A percentile compares a stretch with the other conserved stretches of the same genome.
These are phyloP conservation scores for Girardia tigrina DNA, from an alignment of 2,888 invertebrate genomes.

Conservation along the genomic window DNA sequence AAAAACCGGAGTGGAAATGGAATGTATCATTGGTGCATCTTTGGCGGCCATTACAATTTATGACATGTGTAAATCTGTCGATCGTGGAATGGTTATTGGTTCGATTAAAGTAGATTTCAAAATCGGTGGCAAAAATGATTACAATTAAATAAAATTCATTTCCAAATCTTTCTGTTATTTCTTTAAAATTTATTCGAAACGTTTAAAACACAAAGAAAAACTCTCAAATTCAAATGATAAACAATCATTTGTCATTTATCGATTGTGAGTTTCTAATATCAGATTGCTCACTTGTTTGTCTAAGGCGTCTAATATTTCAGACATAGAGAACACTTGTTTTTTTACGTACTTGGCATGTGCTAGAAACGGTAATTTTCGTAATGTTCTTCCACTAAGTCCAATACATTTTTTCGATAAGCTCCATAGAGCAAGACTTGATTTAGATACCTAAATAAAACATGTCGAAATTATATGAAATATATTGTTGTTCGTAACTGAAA, in stretches of 20 bases:
- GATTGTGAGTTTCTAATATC: constrained; percentile 49
- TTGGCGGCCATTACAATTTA: constrained; percentile 81
- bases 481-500: too few species aligned
- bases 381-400: constrained; percentile 67
- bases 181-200: too few species aligned
- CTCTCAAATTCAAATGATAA: background rate
- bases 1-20: constrained; percentile 88
- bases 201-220: constrained; percentile 27
- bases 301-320: background rate
- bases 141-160: constrained; percentile 33
- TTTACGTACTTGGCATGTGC: constrained; percentile 53
- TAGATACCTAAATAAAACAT: constrained; percentile 29
- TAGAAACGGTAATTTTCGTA: constrained; percentile 75
- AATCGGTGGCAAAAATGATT: constrained; percentile 19
- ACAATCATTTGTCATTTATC: constrained; percentile 31
- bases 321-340: background rate
- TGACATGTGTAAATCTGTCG: constrained; percentile 94
- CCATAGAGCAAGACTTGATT: constrained; percentile 28
- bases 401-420: constrained; percentile 52
- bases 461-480: too few species aligned
- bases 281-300: constrained; percentile 49
- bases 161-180: too few species aligned
- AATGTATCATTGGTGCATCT: constrained; percentile 75
- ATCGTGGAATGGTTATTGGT: constrained; percentile 42
- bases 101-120: background rate